A percentile compares a stretch with the other conserved stretches of the same genome.
Conservation (phyloP, 2,888 invertebrate genomes). For the Sericinus montela region DNA sequence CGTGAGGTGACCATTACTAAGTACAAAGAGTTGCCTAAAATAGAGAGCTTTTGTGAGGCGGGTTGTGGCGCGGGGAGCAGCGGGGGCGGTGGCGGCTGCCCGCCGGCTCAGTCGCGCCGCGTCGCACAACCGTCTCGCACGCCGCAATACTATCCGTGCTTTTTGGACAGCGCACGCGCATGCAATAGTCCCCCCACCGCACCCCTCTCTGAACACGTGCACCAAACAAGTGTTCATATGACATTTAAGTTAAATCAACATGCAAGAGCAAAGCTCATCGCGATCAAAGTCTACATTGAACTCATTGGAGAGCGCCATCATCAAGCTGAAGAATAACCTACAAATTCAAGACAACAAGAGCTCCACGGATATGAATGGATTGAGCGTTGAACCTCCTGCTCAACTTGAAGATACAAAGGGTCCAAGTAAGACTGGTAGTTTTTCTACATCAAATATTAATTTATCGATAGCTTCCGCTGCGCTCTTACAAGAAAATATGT, state of each 20-base stretch:
- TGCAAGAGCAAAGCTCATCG: slow-evolving; percentile 75
- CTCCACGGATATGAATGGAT: slow-evolving; percentile 57
- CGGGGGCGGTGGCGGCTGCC: slow-evolving; percentile 67
- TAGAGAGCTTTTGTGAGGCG: slow-evolving; percentile 78
- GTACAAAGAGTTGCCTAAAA: slow-evolving; percentile 80
- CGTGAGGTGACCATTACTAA: slow-evolving; percentile 79
- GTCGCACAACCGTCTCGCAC: slow-evolving; percentile 70
- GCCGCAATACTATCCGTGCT: slow-evolving; percentile 49
- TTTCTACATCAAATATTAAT: slow-evolving; percentile 61
- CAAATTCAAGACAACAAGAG: slow-evolving; percentile 72
- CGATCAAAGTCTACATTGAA: slow-evolving; percentile 68
- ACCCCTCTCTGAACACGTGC: slow-evolving; percentile 57
- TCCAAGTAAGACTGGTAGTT: slow-evolving; percentile 67
- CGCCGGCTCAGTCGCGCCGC: slow-evolving; percentile 75
- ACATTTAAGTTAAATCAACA: slow-evolving; percentile 35
- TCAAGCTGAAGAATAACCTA: slow-evolving; percentile 74
- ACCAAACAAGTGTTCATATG: slow-evolving; percentile 28
- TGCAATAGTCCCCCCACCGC: slow-evolving; percentile 61
- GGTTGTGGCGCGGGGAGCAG: slow-evolving; percentile 64
- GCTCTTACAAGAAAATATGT: slow-evolving; percentile 80
- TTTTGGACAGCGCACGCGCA: slow-evolving; percentile 53
- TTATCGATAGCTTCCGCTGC: slow-evolving; percentile 81
- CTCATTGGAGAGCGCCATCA: slow-evolving; percentile 75
- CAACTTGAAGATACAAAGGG: slow-evolving; percentile 50
- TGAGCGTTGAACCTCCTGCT: slow-evolving; percentile 56